phyloP scores from a whole-genome alignment of 2,888 invertebrate species.

The Eustalomyia histrio region DNA sequence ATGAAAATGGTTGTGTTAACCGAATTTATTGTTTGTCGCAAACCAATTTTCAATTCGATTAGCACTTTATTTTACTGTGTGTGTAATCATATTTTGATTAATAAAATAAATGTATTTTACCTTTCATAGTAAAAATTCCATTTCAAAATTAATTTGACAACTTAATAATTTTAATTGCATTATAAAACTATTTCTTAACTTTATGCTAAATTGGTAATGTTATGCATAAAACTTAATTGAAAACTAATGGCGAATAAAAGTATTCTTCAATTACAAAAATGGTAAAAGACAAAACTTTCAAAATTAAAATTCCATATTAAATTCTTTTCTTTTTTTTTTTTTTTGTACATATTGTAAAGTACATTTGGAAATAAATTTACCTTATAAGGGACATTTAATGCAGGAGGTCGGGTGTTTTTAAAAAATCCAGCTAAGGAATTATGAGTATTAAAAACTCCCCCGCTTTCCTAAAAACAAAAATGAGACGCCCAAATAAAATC shows the following conservation, averaged over 20 bases:
- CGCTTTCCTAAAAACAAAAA: slow-evolving; percentile 22
- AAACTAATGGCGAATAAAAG: slow-evolving; percentile 46
- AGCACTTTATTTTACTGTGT: no score
- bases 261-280: slow-evolving; percentile 13
- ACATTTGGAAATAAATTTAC: slow-evolving; percentile 28
- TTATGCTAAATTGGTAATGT: slow-evolving; percentile 28
- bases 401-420: background rate
- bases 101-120: no score
- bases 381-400: slow-evolving; percentile 21
- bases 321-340: no score
- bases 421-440: slow-evolving; percentile 27
- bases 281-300: slow-evolving; percentile 52
- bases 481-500: slow-evolving; percentile 61
- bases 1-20: no score
- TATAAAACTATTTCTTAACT: no score
- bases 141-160: background rate
- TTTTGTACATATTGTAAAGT: background rate
- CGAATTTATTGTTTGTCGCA: no score
- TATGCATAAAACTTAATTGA: slow-evolving; percentile 53
- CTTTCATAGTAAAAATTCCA: no score
- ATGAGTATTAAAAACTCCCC: slow-evolving; percentile 48
- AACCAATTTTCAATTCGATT: no score
- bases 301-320: slow-evolving; percentile 55
- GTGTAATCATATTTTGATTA: no score
- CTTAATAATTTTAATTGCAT: background rate